Evolutionary conservation across 2,888 invertebrate species (phyloP), one percentile per base, ranked within the genome.

Genomic region (Drosophila birchii): DNA sequence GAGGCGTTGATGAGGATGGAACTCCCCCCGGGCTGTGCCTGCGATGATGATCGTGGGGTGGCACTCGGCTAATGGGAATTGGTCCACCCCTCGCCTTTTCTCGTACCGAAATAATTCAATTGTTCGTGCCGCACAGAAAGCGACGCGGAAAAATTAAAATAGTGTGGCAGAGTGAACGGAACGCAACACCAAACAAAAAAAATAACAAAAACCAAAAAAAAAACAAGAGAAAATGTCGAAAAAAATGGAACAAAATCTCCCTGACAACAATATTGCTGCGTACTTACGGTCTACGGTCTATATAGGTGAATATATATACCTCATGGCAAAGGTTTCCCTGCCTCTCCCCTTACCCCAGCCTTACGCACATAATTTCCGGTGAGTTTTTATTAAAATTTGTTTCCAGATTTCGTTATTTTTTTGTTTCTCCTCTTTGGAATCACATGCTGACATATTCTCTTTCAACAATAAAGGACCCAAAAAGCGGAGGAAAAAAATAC

Each of bases 81-180:
- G 75, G 78, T 80, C 88, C 90, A 90, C 86, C 90, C 91, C 90
- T 89, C 81, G 78, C 67, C 77, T 76, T 83, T 83, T 78, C 79
- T 81, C 79, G 87, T 86, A 87, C 80, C 83, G 87, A 91, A 90
- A 90, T 90, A 91, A 89, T 91, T 91, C 90, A 91, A 91, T 91
- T 91, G 90, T 91, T 90, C 85, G 78, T 79, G 76, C 74, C 69
- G 64, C 71, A 69, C 76, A 64, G 80, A 78, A 73, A 78, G 76
- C 75, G 75, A 79, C 86, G 80, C 87, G 69, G 75, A 83, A 79
- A 81, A 81, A 88, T 78, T 80, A 78, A 79, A 73, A 78, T 88
- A 89, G 78, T 78, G 79, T 76, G 85, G 77, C 64, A 82, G 57
- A 44, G 66, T 63, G 69, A 75, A 64, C 76, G 77, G 73, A 79